Evolutionary conservation across 2,113 vertebrate genomes (phyloP), one percentile per base, ranked within the genome.

Genomic region (Pollachius pollachius): DNA sequence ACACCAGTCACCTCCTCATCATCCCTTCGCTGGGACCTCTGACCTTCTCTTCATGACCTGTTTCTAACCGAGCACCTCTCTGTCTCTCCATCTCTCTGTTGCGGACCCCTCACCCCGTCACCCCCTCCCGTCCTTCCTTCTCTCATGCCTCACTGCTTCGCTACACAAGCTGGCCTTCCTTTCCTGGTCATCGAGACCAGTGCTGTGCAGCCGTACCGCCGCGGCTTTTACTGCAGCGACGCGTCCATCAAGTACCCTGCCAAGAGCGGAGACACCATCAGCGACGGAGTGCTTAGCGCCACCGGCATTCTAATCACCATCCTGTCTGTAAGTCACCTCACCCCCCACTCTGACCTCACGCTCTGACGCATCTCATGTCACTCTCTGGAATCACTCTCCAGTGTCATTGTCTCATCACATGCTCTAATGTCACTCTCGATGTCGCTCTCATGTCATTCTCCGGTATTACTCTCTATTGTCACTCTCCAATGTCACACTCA

Each of bases 161-260:
- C 70, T 82, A 85, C 85, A 74, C 77, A 80, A 99, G 97, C 97
- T 6, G 94, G 94, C 75, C 92, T 99, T 74, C 97, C 97, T 72
- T 99, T 98, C 90, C 90, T 98, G 88, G 95, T 99, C 90, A 97
- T 97, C 54, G 96, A 98, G 92, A 95, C 95, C 2, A 95, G 94
- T 85, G 93, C 95, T 84, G 94, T 98, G 73, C 86, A 83, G 69
- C 92, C 92, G 64, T 98, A 98, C 89, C 92, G 85, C 73, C 91
- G 97, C 70, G 97, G 97, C 58, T 97, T 99, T 92, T 97, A 98
- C 91, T 99, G 97, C 75, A 86, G 90, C 0, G 97, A 98, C 0
- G 94, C 97, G 81, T 96, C 95, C 88, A 97, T 99, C 92, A 94
- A 90, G 89, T 98, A 98, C 77, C 97, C 97, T 0, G 88, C 91